Percentiles rank a stretch among this genome's conserved stretches.
phyloP scores from a whole-genome alignment of 2,113 vertebrate species.

The Triplophysa siluroides region DNA sequence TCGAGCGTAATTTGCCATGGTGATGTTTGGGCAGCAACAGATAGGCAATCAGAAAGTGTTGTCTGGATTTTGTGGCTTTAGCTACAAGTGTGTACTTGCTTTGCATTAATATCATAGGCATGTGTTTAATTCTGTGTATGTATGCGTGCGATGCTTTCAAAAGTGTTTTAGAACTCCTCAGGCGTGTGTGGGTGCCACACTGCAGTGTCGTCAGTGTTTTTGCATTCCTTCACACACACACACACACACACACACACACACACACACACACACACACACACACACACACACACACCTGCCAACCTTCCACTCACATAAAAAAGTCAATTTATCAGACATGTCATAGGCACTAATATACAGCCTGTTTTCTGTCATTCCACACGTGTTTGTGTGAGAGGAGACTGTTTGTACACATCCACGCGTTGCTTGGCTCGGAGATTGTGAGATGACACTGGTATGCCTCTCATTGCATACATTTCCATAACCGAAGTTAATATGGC shows the following conservation, averaged over 20 bases:
- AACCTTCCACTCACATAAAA: slow-evolving; percentile 76
- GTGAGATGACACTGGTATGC: slow-evolving; percentile 53
- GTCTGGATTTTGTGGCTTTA: slow-evolving; percentile 3
- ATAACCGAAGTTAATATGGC: slow-evolving; percentile 56
- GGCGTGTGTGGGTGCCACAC: slow-evolving; percentile 8
- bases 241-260: slow-evolving; percentile 26
- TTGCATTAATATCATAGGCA: slow-evolving; percentile 14
- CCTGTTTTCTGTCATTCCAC: slow-evolving; percentile 60
- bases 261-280: background rate
- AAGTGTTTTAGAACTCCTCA: slow-evolving; percentile 44
- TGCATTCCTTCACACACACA: slow-evolving; percentile 9
- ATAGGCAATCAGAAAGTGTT: slow-evolving; percentile 25
- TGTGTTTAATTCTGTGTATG: background rate
- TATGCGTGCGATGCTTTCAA: background rate
- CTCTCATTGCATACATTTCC: slow-evolving; percentile 54
- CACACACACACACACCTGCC: slow-evolving; percentile 42
- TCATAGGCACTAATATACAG: slow-evolving; percentile 64
- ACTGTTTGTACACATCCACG: slow-evolving; percentile 51
- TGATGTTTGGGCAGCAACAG: slow-evolving; percentile 41
- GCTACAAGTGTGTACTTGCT: background rate
- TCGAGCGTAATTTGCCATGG: slow-evolving; percentile 36
- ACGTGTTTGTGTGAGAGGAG: slow-evolving; percentile 14
- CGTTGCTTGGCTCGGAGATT: slow-evolving; percentile 47
- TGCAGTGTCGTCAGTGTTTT: background rate
- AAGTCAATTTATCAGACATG: slow-evolving; percentile 80